Base-by-base conservation (phyloP, 1,140 invertebrate genomes). In the Pseudachorutes palmiensis region DNA sequence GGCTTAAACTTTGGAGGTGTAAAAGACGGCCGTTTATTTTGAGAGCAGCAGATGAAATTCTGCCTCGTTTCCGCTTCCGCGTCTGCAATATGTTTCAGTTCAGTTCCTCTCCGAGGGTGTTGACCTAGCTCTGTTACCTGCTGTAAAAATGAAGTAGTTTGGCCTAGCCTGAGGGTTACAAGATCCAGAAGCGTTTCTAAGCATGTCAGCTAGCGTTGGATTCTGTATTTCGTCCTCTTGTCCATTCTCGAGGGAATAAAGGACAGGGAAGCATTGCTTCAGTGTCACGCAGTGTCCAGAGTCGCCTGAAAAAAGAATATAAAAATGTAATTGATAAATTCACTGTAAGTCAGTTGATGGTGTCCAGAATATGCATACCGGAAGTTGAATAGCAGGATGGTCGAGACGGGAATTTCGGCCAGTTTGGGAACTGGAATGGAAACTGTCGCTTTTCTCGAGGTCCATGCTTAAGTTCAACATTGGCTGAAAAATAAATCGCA, bases 191-290 rank as follows among this genome's bases (percentile, higher is more conserved):
- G 49, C 19, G 41, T 65, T 57, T 1, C 29, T 3, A 22, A 71
- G 45, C 36, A 67, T 51, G 57, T 61, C 70, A 1, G 70, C 66
- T 24, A 71, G 41, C 5, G 48, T 63, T 30, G 36, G 45, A 48
- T 71, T 71, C 26, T 59, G 49, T n/a, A 65, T 51, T 0, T 16
- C 31, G 1, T 32, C 22, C 2, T 57, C 48, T 16, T 31, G 41
- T 16, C 48, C 49, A 12, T 51, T 63, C 45, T 65, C 64, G 19
- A 66, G 28, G 0, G 66, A 51, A 31, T 68, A 62, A 16, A 71
- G 28, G 28, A 67, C 61, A 1, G 66, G 66, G 30, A 61, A 71
- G 36, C 70, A 71, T 51, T 68, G 62, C 2, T 30, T 59, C 36
- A 70, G 41, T 24, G 49, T 36, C 1, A 51, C 30, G 62, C 33